A percentile compares a stretch with the other conserved stretches of the same genome.
Conservation (phyloP, 2,888 invertebrate genomes). For the Agrochola macilenta region DNA sequence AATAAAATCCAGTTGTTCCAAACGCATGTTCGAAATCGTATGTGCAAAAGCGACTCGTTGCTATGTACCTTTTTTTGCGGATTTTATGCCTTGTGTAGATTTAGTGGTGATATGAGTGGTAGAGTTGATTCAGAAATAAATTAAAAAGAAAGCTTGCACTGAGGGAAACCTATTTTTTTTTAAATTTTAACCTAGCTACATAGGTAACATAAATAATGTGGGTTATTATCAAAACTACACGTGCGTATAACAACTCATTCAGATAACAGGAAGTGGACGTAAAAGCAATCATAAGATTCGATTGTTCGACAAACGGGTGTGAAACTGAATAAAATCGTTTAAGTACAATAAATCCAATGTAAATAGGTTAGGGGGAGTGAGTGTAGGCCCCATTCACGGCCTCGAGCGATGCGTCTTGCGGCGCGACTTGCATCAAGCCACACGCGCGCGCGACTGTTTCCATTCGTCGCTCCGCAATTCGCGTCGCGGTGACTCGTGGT, state of each 20-base stretch:
- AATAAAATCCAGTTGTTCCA: conserved; percentile 32
- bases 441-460: too few species aligned
- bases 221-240: neutral
- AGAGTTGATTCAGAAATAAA: neutral
- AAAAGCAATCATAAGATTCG: conserved; percentile 5
- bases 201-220: neutral
- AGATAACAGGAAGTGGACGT: neutral
- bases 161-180: neutral
- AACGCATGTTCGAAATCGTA: conserved; percentile 17
- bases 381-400: neutral
- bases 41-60: conserved; percentile 3
- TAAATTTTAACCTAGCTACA: neutral
- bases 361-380: conserved; percentile 13
- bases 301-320: neutral
- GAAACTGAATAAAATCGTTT: conserved; percentile 20
- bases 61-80: neutral
- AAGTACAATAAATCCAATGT: conserved; percentile 12
- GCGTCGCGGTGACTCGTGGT: neutral
- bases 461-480: neutral
- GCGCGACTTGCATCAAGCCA: neutral
- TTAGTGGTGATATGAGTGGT: too few species aligned
- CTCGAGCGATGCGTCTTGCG: neutral
- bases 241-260: neutral
- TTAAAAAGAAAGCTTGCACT: neutral
- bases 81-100: neutral